phyloP scores from a whole-genome alignment of 2,113 vertebrate genomes.

The human (Homo sapiens) region GRCh38 chr21:24431001-24431500 shows the following conservation, averaged over 20 bases:
- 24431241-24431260: neutral
- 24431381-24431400: neutral
- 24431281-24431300: neutral
- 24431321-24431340: neutral
- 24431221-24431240: neutral
- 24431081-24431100: neutral
- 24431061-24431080: neutral
- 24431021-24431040: neutral
- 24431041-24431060: neutral
- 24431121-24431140: neutral
- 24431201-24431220: neutral
- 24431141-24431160: neutral
- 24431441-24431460: neutral
- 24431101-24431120: neutral
- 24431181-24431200: neutral
- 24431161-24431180: neutral
- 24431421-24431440: neutral
- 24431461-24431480: neutral
- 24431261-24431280: neutral
- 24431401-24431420: neutral
- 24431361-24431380: neutral
- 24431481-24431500: neutral
- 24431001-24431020: neutral
- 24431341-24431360: neutral
- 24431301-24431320: neutral